phyloP scores from a whole-genome alignment of 2,113 vertebrate species.

The Pollachius pollachius region DNA sequence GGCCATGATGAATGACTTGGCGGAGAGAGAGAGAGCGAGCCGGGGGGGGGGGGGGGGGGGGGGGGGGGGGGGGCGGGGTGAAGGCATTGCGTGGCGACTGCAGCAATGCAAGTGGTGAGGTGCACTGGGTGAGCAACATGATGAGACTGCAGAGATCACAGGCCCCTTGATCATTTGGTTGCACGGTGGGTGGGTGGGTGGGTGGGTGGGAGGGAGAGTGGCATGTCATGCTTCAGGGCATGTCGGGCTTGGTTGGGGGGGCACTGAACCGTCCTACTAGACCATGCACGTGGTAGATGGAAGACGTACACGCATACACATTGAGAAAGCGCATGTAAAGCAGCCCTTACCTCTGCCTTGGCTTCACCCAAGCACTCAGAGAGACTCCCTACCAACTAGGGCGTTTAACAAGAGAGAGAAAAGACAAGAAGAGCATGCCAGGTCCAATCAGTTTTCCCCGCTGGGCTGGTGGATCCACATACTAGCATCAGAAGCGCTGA shows the following conservation, averaged over 20 bases:
- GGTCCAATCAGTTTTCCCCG: conserved; percentile 37
- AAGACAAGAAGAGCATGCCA: conserved; percentile 63
- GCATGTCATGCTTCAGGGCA: too few species aligned
- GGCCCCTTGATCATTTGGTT: background rate
- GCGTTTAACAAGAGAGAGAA: conserved; percentile 69
- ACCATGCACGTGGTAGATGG: conserved; percentile 47
- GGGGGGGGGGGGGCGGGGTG: background rate
- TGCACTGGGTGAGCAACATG: background rate
- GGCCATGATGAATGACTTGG: conserved; percentile 17
- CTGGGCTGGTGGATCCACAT: too few species aligned
- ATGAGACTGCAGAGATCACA: background rate
- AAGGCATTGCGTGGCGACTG: background rate
- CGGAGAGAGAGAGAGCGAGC: background rate
- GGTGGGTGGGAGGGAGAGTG: too few species aligned
- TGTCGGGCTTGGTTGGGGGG: background rate
- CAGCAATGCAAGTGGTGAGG: background rate
- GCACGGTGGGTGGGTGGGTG: background rate
- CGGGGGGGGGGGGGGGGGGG: conserved; percentile 32
- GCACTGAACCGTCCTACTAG: conserved; percentile 3
- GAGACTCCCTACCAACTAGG: conserved; percentile 74
- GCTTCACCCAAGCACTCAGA: conserved; percentile 69
- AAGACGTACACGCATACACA: conserved; percentile 21
- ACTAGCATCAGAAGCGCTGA: too few species aligned
- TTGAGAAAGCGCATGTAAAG: conserved; percentile 44
- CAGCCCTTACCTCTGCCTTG: conserved; percentile 75